Conservation (phyloP, 2,888 invertebrate species). For the Ceratothoa steindachneri region DNA sequence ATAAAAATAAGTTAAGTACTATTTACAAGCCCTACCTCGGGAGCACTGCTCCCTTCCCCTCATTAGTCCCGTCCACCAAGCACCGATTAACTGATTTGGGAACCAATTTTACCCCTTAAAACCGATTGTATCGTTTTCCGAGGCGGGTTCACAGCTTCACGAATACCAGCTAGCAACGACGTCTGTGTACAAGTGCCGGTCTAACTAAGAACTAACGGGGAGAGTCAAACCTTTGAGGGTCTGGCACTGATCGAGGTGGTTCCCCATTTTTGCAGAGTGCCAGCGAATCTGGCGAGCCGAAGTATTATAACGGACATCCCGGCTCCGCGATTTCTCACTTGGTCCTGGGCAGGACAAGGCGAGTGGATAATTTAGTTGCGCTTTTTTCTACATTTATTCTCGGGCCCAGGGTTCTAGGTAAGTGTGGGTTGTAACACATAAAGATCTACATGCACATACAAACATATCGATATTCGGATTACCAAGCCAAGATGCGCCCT, state of each 20-base stretch:
- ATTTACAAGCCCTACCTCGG: too few relatives aligned
- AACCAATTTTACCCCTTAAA: too few relatives aligned
- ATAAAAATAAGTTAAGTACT: too few relatives aligned
- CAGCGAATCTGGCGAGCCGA: slow-evolving; percentile 22
- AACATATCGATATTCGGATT: too few relatives aligned
- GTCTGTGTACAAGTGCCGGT: too few relatives aligned
- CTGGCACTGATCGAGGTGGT: not conserved
- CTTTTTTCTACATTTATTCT: not conserved
- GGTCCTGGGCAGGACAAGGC: slow-evolving; percentile 34
- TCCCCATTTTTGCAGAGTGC: not conserved
- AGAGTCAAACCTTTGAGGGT: not conserved
- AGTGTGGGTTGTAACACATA: not conserved
- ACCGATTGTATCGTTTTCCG: too few relatives aligned
- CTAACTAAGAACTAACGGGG: not conserved
- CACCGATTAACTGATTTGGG: too few relatives aligned
- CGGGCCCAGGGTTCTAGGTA: slow-evolving; percentile 5
- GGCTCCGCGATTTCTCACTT: slow-evolving; percentile 25
- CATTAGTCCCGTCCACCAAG: too few relatives aligned
- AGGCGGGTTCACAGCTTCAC: too few relatives aligned
- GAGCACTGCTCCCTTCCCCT: too few relatives aligned
- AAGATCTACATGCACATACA: not conserved
- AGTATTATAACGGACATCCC: slow-evolving; percentile 29
- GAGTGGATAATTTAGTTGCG: slow-evolving; percentile 1
- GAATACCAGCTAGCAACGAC: too few relatives aligned
- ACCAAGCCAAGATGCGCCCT: slow-evolving; percentile 1